Evolutionary conservation across 2,797 vertebrate genomes (phyloP).

Genomic region (Sebastes steindachneri): DNA sequence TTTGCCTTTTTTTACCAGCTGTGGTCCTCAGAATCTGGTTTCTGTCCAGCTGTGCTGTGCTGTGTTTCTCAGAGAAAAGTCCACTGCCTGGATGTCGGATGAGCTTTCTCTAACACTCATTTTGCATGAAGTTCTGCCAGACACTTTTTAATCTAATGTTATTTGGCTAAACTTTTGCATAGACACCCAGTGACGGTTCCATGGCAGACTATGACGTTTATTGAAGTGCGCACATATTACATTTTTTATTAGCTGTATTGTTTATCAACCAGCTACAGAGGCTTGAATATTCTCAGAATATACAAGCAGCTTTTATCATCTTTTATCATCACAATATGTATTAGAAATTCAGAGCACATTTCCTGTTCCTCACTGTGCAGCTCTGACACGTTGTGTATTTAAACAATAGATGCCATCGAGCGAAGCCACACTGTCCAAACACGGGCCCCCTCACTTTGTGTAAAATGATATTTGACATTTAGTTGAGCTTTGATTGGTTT

Average conservation of each 20-base stretch:
- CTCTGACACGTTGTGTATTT: conserved; percentile 14
- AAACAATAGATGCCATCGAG: conserved; percentile 16
- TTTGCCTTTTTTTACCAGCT: background rate
- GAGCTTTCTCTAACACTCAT: conserved; percentile 6
- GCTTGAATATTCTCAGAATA: background rate
- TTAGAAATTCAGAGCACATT: conserved; percentile 25
- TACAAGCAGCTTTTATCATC: conserved; percentile 17
- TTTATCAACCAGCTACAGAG: conserved; percentile 11
- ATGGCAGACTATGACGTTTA: background rate
- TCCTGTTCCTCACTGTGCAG: background rate
- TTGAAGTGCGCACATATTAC: background rate
- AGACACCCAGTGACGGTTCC: conserved; percentile 9
- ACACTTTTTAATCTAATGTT: conserved; percentile 15
- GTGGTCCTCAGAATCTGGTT: conserved; percentile 22
- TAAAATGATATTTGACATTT: conserved; percentile 48
- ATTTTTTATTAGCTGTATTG: background rate
- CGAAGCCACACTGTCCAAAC: conserved; percentile 45
- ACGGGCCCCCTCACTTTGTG: conserved; percentile 23
- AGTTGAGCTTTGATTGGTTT: conserved; percentile 66
- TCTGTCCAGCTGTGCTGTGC: conserved; percentile 13
- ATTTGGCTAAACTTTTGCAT: conserved; percentile 57
- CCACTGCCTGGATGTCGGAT: background rate
- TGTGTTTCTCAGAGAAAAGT: conserved; percentile 13
- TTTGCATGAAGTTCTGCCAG: conserved; percentile 53
- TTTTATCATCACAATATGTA: too few species aligned